phyloP scores from a whole-genome alignment of 2,888 invertebrate species.

The Deilephila elpenor region DNA sequence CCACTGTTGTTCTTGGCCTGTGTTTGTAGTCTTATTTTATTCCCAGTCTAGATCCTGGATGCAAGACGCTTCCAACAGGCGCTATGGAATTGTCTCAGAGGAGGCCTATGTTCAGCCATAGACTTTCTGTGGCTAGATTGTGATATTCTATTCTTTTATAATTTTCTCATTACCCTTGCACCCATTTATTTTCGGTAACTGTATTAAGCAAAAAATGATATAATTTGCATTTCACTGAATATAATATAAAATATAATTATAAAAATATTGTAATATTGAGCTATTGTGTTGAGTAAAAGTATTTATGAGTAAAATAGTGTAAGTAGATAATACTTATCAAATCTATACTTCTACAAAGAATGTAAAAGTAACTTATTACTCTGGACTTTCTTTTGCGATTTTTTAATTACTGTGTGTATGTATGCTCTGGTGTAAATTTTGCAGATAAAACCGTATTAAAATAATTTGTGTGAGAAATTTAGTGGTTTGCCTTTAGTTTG shows the following conservation, averaged over 20 bases:
- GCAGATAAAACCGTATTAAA: background rate
- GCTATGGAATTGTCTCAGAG: no score
- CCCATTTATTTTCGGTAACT: no score
- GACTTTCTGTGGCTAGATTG: no score
- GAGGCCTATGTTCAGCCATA: no score
- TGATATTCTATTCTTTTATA: no score
- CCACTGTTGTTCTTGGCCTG: no score
- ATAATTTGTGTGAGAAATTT: background rate
- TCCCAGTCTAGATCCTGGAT: no score
- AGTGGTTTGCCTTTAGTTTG: no score
- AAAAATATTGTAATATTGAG: background rate
- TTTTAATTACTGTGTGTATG: constrained; percentile 11
- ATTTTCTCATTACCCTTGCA: no score
- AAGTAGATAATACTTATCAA: constrained; percentile 16
- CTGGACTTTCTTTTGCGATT: constrained; percentile 31
- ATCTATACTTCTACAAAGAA: background rate
- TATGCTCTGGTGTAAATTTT: constrained; percentile 5
- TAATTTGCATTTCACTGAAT: background rate
- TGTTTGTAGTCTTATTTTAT: no score
- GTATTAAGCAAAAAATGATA: no score
- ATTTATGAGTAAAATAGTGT: background rate
- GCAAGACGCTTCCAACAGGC: no score
- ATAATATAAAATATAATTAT: background rate
- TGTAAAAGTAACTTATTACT: constrained; percentile 10
- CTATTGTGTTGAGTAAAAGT: background rate